These are phyloP conservation scores for Cydia amplana DNA, from an alignment of 1,140 invertebrate genomes.

Conservation along the genomic window DNA sequence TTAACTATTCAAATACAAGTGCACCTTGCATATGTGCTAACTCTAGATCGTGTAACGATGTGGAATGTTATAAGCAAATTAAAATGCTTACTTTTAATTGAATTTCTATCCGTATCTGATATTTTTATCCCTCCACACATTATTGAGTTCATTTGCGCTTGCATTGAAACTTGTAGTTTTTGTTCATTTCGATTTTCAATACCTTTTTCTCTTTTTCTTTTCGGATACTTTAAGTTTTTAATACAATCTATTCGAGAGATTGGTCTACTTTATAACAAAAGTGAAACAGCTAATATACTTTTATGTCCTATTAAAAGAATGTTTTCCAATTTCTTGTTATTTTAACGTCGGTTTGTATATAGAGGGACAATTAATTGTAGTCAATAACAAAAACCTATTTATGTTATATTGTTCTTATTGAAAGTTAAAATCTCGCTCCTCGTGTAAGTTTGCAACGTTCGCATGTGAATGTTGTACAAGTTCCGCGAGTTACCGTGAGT, in stretches of 20 bases:
- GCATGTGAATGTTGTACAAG: no score
- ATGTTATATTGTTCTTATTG: no score
- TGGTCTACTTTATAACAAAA: neutral
- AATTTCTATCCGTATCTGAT: constrained; percentile 28
- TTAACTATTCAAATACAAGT: neutral
- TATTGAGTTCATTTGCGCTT: constrained; percentile 30
- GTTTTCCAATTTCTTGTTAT: no score
- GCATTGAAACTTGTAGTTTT: constrained; percentile 26
- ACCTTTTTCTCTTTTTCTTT: no score
- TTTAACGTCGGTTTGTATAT: no score
- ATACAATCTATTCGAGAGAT: constrained; percentile 1
- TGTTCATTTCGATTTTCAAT: constrained; percentile 24
- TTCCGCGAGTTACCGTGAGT: no score
- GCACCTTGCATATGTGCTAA: neutral
- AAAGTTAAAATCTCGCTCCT: no score
- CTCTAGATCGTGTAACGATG: neutral
- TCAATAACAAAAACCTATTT: no score
- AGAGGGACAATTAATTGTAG: no score
- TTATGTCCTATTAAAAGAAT: no score
- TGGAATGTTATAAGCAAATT: constrained; percentile 3
- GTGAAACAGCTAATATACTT: no score
- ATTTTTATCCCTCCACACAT: constrained; percentile 31
- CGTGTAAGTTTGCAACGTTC: no score
- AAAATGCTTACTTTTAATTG: constrained; percentile 24
- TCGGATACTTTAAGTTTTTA: constrained; percentile 16